Conservation (phyloP, 2,888 invertebrate species). For the Leucoma salicis region DNA sequence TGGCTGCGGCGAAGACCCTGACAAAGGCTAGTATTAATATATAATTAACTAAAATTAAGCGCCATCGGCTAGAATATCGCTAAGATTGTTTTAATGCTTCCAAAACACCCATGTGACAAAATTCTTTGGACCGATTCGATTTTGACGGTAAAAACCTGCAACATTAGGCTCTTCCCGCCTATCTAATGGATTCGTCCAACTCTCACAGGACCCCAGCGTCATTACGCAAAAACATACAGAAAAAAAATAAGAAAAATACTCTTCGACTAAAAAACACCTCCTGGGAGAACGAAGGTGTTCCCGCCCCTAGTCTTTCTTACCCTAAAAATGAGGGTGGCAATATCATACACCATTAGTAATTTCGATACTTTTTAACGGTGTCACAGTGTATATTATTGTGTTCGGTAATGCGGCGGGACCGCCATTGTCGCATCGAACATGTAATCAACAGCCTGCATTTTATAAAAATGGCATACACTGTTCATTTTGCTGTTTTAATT, state of each 20-base stretch:
- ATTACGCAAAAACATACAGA: constrained; percentile 65
- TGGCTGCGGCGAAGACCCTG: too few relatives aligned
- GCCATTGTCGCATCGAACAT: constrained; percentile 18
- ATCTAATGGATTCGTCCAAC: constrained; percentile 80
- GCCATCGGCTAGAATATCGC: constrained; percentile 46
- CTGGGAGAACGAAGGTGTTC: constrained; percentile 77
- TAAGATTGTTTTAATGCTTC: constrained; percentile 62
- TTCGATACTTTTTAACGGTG: constrained; percentile 81
- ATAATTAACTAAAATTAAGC: too few relatives aligned
- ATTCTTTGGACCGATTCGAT: constrained; percentile 58
- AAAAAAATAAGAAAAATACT: constrained; percentile 54
- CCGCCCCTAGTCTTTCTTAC: constrained; percentile 77
- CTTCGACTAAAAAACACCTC: constrained; percentile 70
- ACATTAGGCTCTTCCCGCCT: constrained; percentile 78
- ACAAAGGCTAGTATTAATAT: too few relatives aligned
- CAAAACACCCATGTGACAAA: constrained; percentile 63
- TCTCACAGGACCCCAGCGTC: constrained; percentile 77
- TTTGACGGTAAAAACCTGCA: constrained; percentile 57
- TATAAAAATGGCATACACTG: constrained; percentile 39
- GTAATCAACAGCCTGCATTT: constrained; percentile 14
- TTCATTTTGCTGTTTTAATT: constrained; percentile 65
- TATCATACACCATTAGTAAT: constrained; percentile 84
- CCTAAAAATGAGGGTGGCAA: constrained; percentile 79
- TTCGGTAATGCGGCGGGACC: constrained; percentile 33
- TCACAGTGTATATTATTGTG: constrained; percentile 68